Evolutionary conservation across 2,113 vertebrate species (phyloP).

Genomic region (Calidris pygmaea): DNA sequence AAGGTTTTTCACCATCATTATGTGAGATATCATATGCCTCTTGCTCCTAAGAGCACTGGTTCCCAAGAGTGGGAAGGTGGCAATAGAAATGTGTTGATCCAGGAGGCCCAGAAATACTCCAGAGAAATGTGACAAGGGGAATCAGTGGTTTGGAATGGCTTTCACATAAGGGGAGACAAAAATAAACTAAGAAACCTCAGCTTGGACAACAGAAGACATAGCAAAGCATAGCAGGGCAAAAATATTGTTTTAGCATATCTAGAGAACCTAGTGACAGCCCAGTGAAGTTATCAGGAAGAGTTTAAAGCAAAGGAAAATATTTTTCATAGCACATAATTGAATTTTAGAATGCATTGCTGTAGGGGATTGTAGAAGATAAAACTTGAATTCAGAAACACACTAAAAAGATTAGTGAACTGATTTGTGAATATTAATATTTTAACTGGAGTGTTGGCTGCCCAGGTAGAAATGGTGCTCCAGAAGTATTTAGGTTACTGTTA

Average conservation of each 20-base stretch:
- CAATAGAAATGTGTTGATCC: neutral
- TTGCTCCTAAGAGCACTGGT: neutral
- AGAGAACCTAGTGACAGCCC: neutral
- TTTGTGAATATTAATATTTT: neutral
- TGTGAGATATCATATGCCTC: neutral
- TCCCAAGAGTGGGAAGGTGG: neutral
- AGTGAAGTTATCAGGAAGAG: neutral
- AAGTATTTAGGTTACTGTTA: neutral
- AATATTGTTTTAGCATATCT: neutral
- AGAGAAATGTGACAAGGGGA: neutral
- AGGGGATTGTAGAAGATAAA: neutral
- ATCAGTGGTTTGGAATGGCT: neutral
- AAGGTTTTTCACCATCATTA: neutral
- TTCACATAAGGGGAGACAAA: neutral
- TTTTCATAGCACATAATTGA: neutral
- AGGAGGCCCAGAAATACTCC: neutral
- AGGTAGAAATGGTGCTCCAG: neutral
- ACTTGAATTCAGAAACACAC: neutral
- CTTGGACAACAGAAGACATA: neutral
- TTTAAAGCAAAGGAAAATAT: neutral
- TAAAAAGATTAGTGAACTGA: neutral
- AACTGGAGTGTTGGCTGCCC: neutral
- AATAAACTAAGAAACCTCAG: neutral
- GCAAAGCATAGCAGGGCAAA: neutral
- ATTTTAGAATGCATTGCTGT: neutral